Evolutionary conservation across 1,140 invertebrate species (phyloP), one percentile per base, ranked within the genome.

Genomic region (Triops longicaudatus): DNA sequence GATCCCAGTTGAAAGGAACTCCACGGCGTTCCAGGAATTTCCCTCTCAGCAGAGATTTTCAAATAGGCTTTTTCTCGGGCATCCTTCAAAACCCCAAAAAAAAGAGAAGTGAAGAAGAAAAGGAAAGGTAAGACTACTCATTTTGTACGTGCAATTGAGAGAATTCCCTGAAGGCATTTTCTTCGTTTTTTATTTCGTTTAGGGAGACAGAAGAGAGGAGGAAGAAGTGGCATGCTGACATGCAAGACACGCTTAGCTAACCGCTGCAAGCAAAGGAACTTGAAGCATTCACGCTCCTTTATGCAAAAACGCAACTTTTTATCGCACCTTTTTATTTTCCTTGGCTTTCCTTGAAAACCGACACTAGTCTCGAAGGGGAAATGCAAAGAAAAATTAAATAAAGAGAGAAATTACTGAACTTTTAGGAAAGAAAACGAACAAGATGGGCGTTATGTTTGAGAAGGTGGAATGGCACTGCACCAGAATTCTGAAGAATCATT

Each of bases 241-340:
- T 63, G 50, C 50, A 63, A 63, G 50, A 63, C 50, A 63, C 50
- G 50, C 50, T 63, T 63, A 63, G 50, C 50, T 63, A 63, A 63
- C 50, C 50, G 50, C 50, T 63, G 50, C 50, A 63, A 63, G 50
- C 50, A 63, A 63, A 63, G 50, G 50, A 63, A 63, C 50, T 14
- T 22, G 17, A 63, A 63, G 50, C 50, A 63, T 63, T 63, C 50
- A 63, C 50, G 50, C 50, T 63, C 50, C 50, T 63, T 63, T 63
- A 63, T 63, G 50, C 50, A 63, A 63, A 63, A 63, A 63, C 10
- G 50, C 50, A 63, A 63, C 17, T 63, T 63, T 63, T 63, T 63
- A 63, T 63, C 50, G 50, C 50, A 63, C 50, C 50, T 63, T 63
- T 63, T 63, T 63, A 63, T 63, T 63, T 63, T 17, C 22, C 50